Evolutionary conservation across 2,888 invertebrate species (phyloP).

Genomic region (Dorcus hopei): DNA sequence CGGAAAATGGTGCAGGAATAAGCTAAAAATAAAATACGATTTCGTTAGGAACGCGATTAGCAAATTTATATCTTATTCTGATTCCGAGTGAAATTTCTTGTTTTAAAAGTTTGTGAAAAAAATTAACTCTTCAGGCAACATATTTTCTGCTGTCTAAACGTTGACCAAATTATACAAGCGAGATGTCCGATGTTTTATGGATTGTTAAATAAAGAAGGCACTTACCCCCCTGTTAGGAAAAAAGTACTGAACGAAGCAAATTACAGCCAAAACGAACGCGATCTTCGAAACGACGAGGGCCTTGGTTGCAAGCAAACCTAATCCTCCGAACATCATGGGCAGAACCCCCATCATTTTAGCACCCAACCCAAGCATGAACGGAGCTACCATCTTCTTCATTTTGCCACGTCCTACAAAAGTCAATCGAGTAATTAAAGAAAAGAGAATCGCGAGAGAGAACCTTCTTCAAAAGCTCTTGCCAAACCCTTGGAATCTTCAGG

Average conservation of each 20-base stretch:
- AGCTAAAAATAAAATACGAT: no score
- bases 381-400: constrained; percentile 64
- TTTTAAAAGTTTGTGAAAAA: no score
- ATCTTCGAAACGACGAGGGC: constrained; percentile 76
- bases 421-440: not conserved
- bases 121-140: no score
- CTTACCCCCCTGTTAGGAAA: constrained; percentile 50
- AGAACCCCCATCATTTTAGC: constrained; percentile 69
- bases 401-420: constrained; percentile 63
- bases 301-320: constrained; percentile 71
- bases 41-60: no score
- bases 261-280: constrained; percentile 69
- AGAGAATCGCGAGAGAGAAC: constrained; percentile 43
- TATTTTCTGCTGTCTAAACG: no score
- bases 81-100: no score
- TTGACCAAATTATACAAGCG: no score
- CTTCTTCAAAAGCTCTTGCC: constrained; percentile 74
- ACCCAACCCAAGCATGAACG: constrained; percentile 66
- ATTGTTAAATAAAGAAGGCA: not conserved
- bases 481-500: constrained; percentile 64
- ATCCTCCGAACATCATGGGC: constrained; percentile 67
- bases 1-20: constrained; percentile 5
- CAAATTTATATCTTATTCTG: no score
- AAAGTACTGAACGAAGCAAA: constrained; percentile 67
- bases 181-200: no score